Conservation (phyloP, 2,888 invertebrate species). For the Amitus sp. region DNA sequence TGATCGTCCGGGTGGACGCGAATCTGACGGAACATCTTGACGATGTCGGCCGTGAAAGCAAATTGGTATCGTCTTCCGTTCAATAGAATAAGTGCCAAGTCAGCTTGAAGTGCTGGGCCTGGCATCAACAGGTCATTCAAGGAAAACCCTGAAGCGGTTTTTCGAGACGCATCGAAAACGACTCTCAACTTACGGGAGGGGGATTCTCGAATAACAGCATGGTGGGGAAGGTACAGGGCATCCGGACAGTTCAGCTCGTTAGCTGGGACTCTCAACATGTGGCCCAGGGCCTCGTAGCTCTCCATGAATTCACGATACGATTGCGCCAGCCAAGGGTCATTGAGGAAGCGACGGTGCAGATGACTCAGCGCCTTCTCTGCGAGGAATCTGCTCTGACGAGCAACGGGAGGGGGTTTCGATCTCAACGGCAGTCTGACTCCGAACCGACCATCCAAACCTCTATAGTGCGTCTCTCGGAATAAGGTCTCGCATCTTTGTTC, state of each 20-base stretch:
- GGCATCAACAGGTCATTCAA: background rate
- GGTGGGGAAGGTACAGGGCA: background rate
- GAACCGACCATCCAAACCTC: background rate
- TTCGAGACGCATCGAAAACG: background rate
- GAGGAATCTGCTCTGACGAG: background rate
- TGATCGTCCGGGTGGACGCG: constrained; percentile 37
- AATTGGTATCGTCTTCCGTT: too few species aligned
- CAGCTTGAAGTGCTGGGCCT: background rate
- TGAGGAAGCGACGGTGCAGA: background rate
- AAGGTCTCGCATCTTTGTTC: constrained; percentile 1
- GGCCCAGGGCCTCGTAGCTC: background rate
- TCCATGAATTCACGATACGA: background rate
- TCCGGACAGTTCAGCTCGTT: too few species aligned
- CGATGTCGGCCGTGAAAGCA: background rate
- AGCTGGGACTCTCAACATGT: background rate
- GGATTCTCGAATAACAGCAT: background rate
- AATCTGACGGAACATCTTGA: constrained; percentile 40
- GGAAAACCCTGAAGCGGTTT: background rate
- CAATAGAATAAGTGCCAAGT: background rate
- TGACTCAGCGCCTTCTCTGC: background rate
- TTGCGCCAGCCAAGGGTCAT: background rate
- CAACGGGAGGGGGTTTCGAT: background rate
- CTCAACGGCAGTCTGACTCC: background rate
- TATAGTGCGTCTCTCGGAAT: background rate
- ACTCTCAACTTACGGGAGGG: background rate